Evolutionary conservation across 2,888 invertebrate genomes (phyloP).

Genomic region (Cephus runcator): DNA sequence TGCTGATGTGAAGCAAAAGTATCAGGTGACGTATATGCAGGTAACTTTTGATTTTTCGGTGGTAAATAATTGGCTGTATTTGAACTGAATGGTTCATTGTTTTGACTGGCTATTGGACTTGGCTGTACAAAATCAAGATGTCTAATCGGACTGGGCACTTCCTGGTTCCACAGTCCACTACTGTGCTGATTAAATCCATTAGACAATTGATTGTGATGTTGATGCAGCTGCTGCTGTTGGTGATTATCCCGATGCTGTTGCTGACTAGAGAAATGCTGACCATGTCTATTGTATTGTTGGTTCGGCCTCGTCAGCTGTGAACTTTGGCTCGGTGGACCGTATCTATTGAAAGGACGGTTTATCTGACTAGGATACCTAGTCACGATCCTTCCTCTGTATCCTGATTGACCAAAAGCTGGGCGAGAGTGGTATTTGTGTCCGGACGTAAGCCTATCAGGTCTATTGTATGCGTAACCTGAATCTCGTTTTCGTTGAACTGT

Average conservation of each 20-base stretch:
- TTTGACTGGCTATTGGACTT: constrained; percentile 58
- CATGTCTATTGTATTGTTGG: constrained; percentile 9
- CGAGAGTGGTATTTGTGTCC: constrained; percentile 31
- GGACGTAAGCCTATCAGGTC: constrained; percentile 31
- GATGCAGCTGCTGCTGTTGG: neutral
- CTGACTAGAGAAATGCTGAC: constrained; percentile 10
- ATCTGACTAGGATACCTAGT: constrained; percentile 40
- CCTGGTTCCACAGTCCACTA: constrained; percentile 33
- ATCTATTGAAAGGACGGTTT: constrained; percentile 49
- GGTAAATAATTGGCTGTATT: constrained; percentile 59
- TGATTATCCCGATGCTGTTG: neutral
- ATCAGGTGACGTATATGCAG: constrained; percentile 30
- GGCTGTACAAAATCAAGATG: constrained; percentile 43
- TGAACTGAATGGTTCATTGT: constrained; percentile 52
- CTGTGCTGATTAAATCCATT: constrained; percentile 1
- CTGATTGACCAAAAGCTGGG: constrained; percentile 4
- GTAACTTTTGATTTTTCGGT: constrained; percentile 58
- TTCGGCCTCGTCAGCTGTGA: constrained; percentile 9
- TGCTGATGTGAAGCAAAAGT: constrained; percentile 24
- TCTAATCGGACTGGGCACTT: constrained; percentile 46
- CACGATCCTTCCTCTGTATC: constrained; percentile 40
- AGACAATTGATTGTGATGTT: constrained; percentile 18
- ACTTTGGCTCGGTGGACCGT: constrained; percentile 50
- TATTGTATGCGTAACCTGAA: constrained; percentile 48
- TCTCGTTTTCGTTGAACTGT: constrained; percentile 53